These are phyloP conservation scores for Meandrina meandrites DNA, from an alignment of 92 coral and sea anemone species.

Conservation along the genomic window DNA sequence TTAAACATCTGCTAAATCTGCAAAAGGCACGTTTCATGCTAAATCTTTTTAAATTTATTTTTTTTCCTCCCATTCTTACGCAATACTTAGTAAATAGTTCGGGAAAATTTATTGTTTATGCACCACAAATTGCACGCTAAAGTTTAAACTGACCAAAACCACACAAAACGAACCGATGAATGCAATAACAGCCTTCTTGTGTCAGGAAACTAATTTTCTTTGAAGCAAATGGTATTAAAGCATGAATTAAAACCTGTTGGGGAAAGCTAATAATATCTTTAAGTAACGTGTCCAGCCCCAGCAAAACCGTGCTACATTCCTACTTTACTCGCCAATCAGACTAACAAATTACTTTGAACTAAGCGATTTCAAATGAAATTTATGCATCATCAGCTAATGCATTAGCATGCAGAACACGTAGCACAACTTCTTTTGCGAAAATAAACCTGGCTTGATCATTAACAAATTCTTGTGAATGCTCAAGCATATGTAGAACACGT, in stretches of 20 bases:
- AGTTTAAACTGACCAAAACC: neutral
- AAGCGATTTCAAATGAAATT: neutral
- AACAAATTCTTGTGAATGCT: neutral
- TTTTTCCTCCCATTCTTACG: neutral
- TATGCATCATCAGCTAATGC: neutral
- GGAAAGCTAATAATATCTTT: neutral
- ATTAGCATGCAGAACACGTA: neutral
- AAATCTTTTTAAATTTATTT: neutral
- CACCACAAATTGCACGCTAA: neutral
- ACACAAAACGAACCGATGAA: neutral
- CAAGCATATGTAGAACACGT: neutral
- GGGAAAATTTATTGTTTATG: neutral
- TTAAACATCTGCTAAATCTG: neutral
- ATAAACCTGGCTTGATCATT: neutral
- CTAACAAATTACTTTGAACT: too few species aligned
- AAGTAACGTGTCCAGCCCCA: neutral
- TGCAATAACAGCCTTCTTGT: neutral
- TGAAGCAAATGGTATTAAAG: neutral
- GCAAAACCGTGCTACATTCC: too few species aligned
- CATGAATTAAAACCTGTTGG: neutral
- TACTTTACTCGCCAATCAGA: too few species aligned
- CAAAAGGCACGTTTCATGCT: neutral
- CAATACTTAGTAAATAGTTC: neutral
- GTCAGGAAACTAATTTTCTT: neutral
- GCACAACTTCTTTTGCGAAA: neutral